These are phyloP conservation scores for Heliocidaris tuberculata DNA, from an alignment of 35 echinoderm and acorn worm genomes.

Conservation along the genomic window DNA sequence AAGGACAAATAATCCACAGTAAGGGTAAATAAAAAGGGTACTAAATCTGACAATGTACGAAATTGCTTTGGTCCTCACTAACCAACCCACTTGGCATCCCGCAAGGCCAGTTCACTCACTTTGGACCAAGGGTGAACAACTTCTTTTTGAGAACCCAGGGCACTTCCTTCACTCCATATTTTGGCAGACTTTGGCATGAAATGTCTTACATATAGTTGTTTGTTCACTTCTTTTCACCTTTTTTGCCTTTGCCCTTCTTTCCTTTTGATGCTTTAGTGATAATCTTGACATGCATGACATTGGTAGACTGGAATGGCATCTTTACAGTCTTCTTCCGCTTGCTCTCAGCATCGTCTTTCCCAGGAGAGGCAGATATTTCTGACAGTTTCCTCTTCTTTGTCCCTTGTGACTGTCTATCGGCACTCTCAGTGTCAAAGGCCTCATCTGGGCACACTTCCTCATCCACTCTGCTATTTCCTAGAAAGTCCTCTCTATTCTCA, in stretches of 20 bases:
- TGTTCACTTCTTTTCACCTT: slow-evolving; percentile 33
- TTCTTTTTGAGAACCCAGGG: too few species aligned
- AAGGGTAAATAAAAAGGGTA: too few species aligned
- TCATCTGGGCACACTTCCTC: background rate
- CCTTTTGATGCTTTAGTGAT: slow-evolving; percentile 36
- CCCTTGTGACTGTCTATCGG: background rate
- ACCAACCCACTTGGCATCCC: too few species aligned
- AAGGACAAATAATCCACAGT: too few species aligned
- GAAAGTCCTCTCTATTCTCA: background rate
- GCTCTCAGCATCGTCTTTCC: background rate
- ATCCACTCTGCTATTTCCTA: background rate
- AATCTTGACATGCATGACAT: slow-evolving; percentile 50
- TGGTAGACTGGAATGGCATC: slow-evolving; percentile 11
- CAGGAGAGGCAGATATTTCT: background rate
- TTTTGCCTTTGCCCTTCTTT: slow-evolving; percentile 25
- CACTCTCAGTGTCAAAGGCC: background rate
- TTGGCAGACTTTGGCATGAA: too few species aligned
- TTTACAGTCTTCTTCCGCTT: slow-evolving; percentile 28
- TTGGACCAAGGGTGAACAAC: too few species aligned
- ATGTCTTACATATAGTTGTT: too few species aligned
- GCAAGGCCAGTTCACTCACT: too few species aligned
- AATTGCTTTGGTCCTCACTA: too few species aligned
- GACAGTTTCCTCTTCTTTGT: slow-evolving; percentile 28
- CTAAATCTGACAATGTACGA: too few species aligned
- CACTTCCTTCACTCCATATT: too few species aligned